These are phyloP conservation scores for Girardinus metallicus DNA, from an alignment of 2,797 vertebrate genomes.

Conservation along the genomic window DNA sequence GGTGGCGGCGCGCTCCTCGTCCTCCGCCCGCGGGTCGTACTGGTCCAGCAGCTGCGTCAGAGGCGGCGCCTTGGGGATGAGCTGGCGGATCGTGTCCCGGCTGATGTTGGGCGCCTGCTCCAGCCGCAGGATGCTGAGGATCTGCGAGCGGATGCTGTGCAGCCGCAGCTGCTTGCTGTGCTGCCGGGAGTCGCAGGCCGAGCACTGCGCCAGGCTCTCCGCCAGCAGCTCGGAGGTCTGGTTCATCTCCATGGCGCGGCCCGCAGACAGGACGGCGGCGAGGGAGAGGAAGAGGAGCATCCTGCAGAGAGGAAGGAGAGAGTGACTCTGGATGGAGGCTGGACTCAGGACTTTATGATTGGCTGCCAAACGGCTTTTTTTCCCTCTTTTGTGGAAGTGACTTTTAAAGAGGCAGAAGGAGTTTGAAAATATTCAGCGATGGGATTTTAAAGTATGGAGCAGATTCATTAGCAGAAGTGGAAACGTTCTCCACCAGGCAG, in stretches of 20 bases:
- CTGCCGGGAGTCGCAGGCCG: slow-evolving; percentile 92
- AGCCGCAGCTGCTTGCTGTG: slow-evolving; percentile 94
- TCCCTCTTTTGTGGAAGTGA: slow-evolving; percentile 1
- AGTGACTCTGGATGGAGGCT: slow-evolving; percentile 81
- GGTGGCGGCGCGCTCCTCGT: slow-evolving; percentile 94
- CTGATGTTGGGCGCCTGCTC: slow-evolving; percentile 98
- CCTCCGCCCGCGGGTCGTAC: slow-evolving; percentile 94
- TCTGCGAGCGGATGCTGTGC: slow-evolving; percentile 96
- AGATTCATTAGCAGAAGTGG: not conserved
- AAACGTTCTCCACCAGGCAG: not conserved
- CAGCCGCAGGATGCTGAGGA: slow-evolving; percentile 97
- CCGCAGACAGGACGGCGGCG: slow-evolving; percentile 80
- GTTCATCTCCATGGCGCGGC: slow-evolving; percentile 81
- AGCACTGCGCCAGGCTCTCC: slow-evolving; percentile 88
- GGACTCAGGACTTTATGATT: slow-evolving; percentile 85
- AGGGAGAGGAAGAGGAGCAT: slow-evolving; percentile 87
- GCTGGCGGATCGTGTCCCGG: slow-evolving; percentile 95
- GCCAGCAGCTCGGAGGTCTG: slow-evolving; percentile 79
- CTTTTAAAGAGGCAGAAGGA: slow-evolving; percentile 66
- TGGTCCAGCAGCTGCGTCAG: slow-evolving; percentile 96
- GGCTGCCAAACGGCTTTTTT: slow-evolving; percentile 70
- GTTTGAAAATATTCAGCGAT: slow-evolving; percentile 1
- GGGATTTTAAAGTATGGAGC: not conserved
- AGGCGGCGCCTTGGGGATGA: slow-evolving; percentile 95
- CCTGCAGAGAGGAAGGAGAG: slow-evolving; percentile 67